Conservation (phyloP, 30 jellyfish, hydroid and myxozoan species). For the Cassiopea xamachana region DNA sequence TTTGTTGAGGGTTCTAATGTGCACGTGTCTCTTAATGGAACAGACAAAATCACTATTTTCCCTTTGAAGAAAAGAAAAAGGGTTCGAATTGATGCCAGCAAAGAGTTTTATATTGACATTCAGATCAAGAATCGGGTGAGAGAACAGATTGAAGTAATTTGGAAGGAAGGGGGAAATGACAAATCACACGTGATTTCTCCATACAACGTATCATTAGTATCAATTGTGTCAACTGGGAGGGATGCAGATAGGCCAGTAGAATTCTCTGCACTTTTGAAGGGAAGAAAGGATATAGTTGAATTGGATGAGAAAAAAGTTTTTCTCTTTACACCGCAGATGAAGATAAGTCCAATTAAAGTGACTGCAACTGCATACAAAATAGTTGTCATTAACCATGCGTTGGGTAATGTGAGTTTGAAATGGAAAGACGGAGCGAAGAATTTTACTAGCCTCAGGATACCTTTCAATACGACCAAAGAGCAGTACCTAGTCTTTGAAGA, state of each 20-base stretch:
- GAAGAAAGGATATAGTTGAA: conserved; percentile 1
- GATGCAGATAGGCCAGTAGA: conserved; percentile 12
- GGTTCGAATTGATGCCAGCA: conserved; percentile 13
- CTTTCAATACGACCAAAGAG: conserved; percentile 11
- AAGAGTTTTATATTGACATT: conserved; percentile 18
- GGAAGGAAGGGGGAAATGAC: conserved; percentile 14
- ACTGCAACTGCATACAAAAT: conserved; percentile 19
- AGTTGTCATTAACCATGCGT: conserved; percentile 14
- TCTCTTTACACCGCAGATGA: conserved; percentile 27
- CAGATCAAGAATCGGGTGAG: conserved; percentile 35
- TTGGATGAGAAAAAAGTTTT: conserved; percentile 18
- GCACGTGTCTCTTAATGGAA: conserved; percentile 4
- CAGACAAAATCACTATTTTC: background rate
- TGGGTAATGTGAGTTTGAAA: background rate
- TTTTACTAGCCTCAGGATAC: background rate
- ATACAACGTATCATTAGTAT: background rate
- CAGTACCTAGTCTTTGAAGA: background rate
- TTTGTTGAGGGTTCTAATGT: conserved; percentile 37
- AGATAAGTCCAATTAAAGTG: background rate
- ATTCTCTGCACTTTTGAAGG: conserved; percentile 41
- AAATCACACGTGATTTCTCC: background rate
- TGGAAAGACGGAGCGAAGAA: conserved; percentile 23
- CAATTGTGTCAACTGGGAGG: background rate
- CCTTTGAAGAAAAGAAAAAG: background rate
- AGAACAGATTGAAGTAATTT: conserved; percentile 15